Base-by-base conservation (phyloP, 2,888 invertebrate genomes). In the Ochlodes sylvanus region DNA sequence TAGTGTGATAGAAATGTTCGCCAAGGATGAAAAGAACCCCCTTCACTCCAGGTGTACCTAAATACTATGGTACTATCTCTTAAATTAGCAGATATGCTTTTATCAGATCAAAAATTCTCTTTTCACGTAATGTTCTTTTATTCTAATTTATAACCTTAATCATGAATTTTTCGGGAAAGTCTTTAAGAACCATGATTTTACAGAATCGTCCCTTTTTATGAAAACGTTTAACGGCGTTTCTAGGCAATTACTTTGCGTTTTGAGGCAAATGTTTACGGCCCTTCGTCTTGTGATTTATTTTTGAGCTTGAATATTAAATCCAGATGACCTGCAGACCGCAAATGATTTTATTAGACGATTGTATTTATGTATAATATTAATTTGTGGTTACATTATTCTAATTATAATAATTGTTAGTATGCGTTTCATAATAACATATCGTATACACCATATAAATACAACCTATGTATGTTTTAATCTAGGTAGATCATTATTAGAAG, bases 291-390 rank as follows among this genome's bases (percentile, higher is more conserved):
- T 19, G 56, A 56, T 56, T 64, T 64, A 19, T 50, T 64, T 64
- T 64, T 50, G 32, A 21, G 56, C 27, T 38, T n/a, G 12, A 34
- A 58, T 57, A 65, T 52, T 65, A 52, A 52, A 65, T 65, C 27
- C 41, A 52, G 50, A 58, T 58, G 58, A 58, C 57, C 58, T 41
- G 58, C 21, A 21, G 50, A 65, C 57, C 65, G 27, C 58, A 65
- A 50, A 2, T 58, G 58, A 65, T 34, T 58, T 56, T 64, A 55
- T 56, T n/a, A 56, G 19, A 56, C 6, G 19, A 17, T 57, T 14
- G 44, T 52, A 42, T 55, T 41, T 6, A 41, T 10, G 56, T 65
- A 50, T 50, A 50, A 21, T 7, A 50, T 57, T 50, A 52, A 65
- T 41, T 17, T 58, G 65, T 58, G 56, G 65, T 58, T 15, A 21